phyloP scores from a whole-genome alignment of 1,140 invertebrate species.

The Hestina assimilis region DNA sequence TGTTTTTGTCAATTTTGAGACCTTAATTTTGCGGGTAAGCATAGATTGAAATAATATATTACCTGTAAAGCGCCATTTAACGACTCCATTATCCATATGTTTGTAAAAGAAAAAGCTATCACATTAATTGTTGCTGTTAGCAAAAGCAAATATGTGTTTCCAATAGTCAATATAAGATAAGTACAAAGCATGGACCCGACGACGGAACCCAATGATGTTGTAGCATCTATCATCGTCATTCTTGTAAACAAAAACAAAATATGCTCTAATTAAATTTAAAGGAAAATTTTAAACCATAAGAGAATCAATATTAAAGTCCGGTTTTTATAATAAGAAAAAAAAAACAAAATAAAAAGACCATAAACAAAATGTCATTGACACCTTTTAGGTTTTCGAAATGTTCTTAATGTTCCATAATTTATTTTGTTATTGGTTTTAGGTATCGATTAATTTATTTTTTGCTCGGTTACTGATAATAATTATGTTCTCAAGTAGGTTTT shows the following conservation, averaged over 20 bases:
- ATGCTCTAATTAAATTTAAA: conserved; percentile 4
- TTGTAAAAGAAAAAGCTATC: conserved; percentile 48
- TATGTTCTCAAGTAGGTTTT: no score
- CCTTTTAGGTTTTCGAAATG: no score
- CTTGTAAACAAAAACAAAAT: conserved; percentile 50
- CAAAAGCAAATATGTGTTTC: conserved; percentile 68
- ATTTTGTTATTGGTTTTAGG: no score
- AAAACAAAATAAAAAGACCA: no score
- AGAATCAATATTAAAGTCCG: no score
- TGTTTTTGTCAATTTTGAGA: not conserved
- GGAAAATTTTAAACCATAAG: conserved; percentile 1
- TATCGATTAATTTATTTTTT: no score
- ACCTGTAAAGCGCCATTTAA: conserved; percentile 56
- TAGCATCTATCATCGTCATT: conserved; percentile 81
- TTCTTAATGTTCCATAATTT: no score
- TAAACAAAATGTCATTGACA: no score
- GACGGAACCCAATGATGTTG: conserved; percentile 78
- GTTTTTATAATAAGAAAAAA: no score
- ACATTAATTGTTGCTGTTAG: conserved; percentile 45
- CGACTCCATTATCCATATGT: conserved; percentile 57
- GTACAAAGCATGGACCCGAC: conserved; percentile 79
- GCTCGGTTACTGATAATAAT: no score
- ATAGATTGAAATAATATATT: conserved; percentile 11
- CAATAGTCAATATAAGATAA: conserved; percentile 69
- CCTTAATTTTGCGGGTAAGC: not conserved